phyloP scores from a whole-genome alignment of 2,797 vertebrate genomes.

The Naso thynnoides region DNA sequence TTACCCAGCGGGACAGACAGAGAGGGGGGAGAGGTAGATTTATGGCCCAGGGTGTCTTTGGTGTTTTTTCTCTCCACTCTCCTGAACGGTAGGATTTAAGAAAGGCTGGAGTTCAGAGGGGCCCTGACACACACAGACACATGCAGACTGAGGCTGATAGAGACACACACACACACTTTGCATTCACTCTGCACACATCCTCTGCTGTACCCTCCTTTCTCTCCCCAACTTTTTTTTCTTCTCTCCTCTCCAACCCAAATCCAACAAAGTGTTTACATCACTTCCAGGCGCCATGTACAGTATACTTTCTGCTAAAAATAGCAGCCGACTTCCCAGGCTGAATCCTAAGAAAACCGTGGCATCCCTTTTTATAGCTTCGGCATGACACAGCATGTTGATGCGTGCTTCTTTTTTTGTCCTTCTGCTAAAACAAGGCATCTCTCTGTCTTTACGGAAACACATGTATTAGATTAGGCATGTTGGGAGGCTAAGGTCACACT shows the following conservation, averaged over 20 bases:
- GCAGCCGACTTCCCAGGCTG: slow-evolving; percentile 62
- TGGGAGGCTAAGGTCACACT: slow-evolving; percentile 83
- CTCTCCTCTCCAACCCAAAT: slow-evolving; percentile 16
- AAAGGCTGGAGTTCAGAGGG: slow-evolving; percentile 56
- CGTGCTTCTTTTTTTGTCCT: slow-evolving; percentile 46
- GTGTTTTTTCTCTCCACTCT: slow-evolving; percentile 76
- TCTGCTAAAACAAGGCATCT: slow-evolving; percentile 73
- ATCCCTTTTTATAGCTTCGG: slow-evolving; percentile 84
- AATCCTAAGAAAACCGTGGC: slow-evolving; percentile 72
- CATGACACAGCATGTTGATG: slow-evolving; percentile 81
- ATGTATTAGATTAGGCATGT: slow-evolving; percentile 85
- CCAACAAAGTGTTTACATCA: slow-evolving; percentile 65
- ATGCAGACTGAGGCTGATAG: slow-evolving; percentile 18
- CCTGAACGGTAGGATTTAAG: slow-evolving; percentile 60
- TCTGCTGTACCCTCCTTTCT: background rate
- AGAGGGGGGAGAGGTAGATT: slow-evolving; percentile 59
- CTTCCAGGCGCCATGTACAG: slow-evolving; percentile 57
- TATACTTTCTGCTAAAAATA: slow-evolving; percentile 82
- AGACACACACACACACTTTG: slow-evolving; percentile 20
- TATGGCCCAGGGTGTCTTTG: slow-evolving; percentile 64
- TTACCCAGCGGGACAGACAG: slow-evolving; percentile 61
- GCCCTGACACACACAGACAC: slow-evolving; percentile 44
- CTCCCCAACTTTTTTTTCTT: background rate
- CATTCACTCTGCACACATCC: slow-evolving; percentile 35
- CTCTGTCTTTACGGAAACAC: slow-evolving; percentile 82